Conservation (phyloP, 2,888 invertebrate species). For the Lasius platythorax region DNA sequence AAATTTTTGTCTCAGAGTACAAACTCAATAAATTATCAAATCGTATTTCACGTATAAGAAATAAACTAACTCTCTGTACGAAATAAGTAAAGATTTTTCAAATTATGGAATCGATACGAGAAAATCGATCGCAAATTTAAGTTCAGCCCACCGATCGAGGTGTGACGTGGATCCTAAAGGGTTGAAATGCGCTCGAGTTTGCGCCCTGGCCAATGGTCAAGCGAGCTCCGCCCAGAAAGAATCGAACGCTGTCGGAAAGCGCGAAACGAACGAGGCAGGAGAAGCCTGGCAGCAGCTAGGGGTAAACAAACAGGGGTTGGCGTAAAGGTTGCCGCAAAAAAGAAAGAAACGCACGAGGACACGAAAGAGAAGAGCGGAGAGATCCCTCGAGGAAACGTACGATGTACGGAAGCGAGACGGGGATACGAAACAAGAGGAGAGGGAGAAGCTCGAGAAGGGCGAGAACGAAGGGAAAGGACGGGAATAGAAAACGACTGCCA, state of each 20-base stretch:
- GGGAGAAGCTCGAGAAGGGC: conserved; percentile 23
- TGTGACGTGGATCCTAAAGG: conserved; percentile 61
- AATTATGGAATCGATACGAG: background rate
- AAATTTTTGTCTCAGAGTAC: background rate
- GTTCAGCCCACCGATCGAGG: conserved; percentile 42
- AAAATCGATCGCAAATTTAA: background rate
- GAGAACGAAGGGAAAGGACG: conserved; percentile 31
- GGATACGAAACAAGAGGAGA: conserved; percentile 29
- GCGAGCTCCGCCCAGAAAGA: conserved; percentile 84
- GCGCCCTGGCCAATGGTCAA: conserved; percentile 85
- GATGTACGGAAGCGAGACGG: conserved; percentile 36
- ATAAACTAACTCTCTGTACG: background rate
- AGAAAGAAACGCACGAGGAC: background rate
- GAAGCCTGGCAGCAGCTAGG: conserved; percentile 9
- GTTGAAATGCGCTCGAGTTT: conserved; percentile 72
- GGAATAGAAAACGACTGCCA: conserved; percentile 52
- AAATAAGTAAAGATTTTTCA: background rate
- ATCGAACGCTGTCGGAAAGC: conserved; percentile 74
- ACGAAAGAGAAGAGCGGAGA: conserved; percentile 38
- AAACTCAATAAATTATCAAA: background rate
- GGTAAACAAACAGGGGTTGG: conserved; percentile 58
- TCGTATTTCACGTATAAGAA: background rate
- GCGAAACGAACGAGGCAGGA: conserved; percentile 34
- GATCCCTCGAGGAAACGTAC: conserved; percentile 28
- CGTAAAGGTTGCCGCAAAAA: conserved; percentile 37